Conservation (phyloP, 1,140 invertebrate species). For the Drosophila rhopaloa region DNA sequence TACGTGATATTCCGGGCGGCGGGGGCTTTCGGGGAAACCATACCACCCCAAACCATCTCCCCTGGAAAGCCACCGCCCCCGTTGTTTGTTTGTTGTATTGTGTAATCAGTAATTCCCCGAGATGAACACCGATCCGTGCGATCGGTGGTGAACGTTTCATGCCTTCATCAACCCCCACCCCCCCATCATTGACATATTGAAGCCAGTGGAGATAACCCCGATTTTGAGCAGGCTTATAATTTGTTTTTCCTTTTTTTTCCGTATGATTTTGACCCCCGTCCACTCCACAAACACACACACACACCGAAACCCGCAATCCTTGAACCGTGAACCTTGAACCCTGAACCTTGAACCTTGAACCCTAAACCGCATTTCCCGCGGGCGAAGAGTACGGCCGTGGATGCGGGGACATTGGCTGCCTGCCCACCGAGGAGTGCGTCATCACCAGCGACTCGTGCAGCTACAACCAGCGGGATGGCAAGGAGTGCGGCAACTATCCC, state of each 20-base stretch:
- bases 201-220: conserved; percentile 6
- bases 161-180: conserved; percentile 45
- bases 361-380: conserved; percentile 6
- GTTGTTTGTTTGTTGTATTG: neutral
- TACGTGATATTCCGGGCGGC: conserved; percentile 43
- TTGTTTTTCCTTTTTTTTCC: conserved; percentile 27
- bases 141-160: conserved; percentile 37
- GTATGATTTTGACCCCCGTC: conserved; percentile 23
- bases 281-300: neutral
- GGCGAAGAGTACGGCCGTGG: conserved; percentile 89
- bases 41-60: neutral
- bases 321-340: neutral
- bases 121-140: conserved; percentile 9
- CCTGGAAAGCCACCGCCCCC: neutral
- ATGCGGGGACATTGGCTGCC: conserved; percentile 91
- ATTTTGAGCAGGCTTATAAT: conserved; percentile 25
- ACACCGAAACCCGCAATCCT: conserved; percentile 9
- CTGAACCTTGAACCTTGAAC: neutral
- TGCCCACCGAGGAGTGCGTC: conserved; percentile 89
- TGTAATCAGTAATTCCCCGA: conserved; percentile 5
- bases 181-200: conserved; percentile 46
- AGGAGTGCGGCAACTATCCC: conserved; percentile 88
- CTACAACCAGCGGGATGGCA: conserved; percentile 85
- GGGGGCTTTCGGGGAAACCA: neutral
- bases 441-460: conserved; percentile 89